Evolutionary conservation across 2,797 vertebrate genomes (phyloP), one percentile per base, ranked within the genome.

Genomic region (Diplodus puntazzo): DNA sequence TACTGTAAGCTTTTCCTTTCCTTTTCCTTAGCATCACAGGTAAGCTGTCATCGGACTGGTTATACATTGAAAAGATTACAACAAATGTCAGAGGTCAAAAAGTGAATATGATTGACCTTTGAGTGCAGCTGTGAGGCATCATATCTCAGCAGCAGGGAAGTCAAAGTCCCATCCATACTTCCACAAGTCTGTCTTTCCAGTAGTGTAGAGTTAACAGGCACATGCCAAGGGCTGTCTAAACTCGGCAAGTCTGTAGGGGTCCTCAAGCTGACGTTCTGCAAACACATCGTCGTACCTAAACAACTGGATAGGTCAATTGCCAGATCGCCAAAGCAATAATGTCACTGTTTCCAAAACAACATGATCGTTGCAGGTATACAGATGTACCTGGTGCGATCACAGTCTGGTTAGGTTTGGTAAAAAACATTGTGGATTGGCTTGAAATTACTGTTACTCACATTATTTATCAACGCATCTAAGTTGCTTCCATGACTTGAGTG

Each of bases 71-170:
- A 71, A 63, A 62, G 43, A 20, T 66, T n/a, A 42, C 25, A 3
- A 52, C 43, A 61, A 53, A 63, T 39, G 27, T 60, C 53, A 65
- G 48, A 30, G 30, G 34, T 60, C 20, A 21, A 21, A 39, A 10
- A 71, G 23, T 59, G 39, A 77, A 65, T 73, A 5, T 25, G 50
- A 30, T 11, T 46, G 10, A 61, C 21, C 3, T 70, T 30, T 61
- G 17, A 50, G 64, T n/a, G 13, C 17, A 59, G 53, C 59, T 52
- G 18, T 4, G 8, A 30, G 27, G 50, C 14, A 34, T 39, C 12
- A 49, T 23, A 49, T 23, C 55, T 18, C 27, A 39, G 69, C n/a
- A 20, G 34, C 55, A 39, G 9, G 34, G 34, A 39, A 39, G 39
- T 14, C 11, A 4, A 4, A 23, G 14, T 58, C 42, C 23, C 46